A percentile compares a stretch with the other conserved stretches of the same genome.
Conservation (phyloP, 2,888 invertebrate species). For the Lasioglossum morio region DNA sequence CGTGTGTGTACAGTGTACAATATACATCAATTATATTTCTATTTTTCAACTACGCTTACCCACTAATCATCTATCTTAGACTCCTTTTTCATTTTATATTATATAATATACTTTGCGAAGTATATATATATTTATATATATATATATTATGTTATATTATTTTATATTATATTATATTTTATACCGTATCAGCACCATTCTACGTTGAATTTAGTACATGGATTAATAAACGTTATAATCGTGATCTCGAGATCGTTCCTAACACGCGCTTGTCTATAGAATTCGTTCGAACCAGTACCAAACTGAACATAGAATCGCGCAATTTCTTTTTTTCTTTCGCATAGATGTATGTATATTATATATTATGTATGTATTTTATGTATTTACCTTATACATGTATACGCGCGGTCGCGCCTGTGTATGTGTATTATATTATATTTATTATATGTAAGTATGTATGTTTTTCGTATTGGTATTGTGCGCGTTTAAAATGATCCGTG, state of each 20-base stretch:
- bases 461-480: constrained; percentile 28
- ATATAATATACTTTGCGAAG: constrained; percentile 72
- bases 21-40: constrained; percentile 75
- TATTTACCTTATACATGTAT: neutral
- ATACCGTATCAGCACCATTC: constrained; percentile 70
- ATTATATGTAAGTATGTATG: constrained; percentile 38
- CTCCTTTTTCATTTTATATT: constrained; percentile 64
- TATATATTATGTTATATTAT: constrained; percentile 40
- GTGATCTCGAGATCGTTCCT: constrained; percentile 32
- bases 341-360: constrained; percentile 41
- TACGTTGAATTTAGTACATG: constrained; percentile 74
- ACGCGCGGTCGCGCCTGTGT: neutral
- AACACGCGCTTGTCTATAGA: constrained; percentile 35
- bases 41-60: constrained; percentile 74
- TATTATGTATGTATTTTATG: constrained; percentile 5
- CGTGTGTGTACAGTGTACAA: constrained; percentile 76
- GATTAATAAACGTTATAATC: constrained; percentile 58
- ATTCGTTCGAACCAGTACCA: constrained; percentile 56
- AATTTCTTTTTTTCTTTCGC: constrained; percentile 39
- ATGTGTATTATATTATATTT: constrained; percentile 10
- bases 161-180: constrained; percentile 32
- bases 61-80: constrained; percentile 77
- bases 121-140: constrained; percentile 60
- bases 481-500: neutral
- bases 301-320: constrained; percentile 74